Evolutionary conservation across 2,797 vertebrate genomes (phyloP).

Genomic region (Lemur catta): DNA sequence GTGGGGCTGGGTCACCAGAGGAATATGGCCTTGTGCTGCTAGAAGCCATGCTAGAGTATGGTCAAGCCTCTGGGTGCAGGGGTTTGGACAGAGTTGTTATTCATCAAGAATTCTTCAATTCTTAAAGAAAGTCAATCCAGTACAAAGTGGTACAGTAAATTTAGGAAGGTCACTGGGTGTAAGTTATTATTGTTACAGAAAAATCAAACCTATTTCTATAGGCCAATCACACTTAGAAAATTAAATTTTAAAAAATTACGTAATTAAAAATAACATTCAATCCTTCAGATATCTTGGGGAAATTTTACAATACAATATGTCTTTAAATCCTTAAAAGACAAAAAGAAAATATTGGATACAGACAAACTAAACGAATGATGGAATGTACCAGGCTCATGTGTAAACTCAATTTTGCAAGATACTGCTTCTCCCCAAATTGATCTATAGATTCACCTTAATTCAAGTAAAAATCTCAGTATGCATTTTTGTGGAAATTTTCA

Average conservation of each 20-base stretch:
- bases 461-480: not conserved
- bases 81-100: too few relatives aligned
- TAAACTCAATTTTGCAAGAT: not conserved
- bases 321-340: not conserved
- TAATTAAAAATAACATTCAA: not conserved
- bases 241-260: not conserved
- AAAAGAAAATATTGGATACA: not conserved
- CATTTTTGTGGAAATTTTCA: not conserved
- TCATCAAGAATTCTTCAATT: not conserved
- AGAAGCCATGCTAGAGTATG: not conserved
- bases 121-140: not conserved
- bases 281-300: not conserved
- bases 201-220: not conserved
- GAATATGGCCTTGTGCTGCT: not conserved
- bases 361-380: not conserved
- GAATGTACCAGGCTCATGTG: not conserved
- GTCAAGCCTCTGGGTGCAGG: not conserved
- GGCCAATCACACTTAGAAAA: not conserved
- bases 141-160: not conserved
- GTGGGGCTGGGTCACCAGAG: too few relatives aligned
- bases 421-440: not conserved
- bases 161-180: not conserved
- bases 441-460: not conserved
- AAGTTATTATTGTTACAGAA: not conserved
- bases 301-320: not conserved